Base-by-base conservation (phyloP, 1,140 invertebrate species). In the Lanistes nyassanus region DNA sequence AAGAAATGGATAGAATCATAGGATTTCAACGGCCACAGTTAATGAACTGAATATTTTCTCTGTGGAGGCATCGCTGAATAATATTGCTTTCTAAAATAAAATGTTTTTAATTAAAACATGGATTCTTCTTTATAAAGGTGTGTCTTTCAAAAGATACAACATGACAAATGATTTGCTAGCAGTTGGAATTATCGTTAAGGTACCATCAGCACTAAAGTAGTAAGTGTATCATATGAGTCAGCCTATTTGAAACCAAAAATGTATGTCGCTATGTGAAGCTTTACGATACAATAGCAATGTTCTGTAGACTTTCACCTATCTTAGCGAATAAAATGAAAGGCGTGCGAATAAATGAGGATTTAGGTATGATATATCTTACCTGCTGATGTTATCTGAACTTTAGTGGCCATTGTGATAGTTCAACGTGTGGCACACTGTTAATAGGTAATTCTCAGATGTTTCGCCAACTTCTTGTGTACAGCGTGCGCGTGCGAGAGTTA, bases 341-440 rank as follows among this genome's bases (percentile, higher is more conserved):
- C 37, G 21, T 3, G n/a, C 55, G 4, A 23, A 71, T 31, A 29
- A 64, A 62, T 16, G 53, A 11, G 36, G 72, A 31, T 72, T 13
- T n/a, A 55, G 36, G 2, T 1, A 2, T 36, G 37, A 21, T 21
- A n/a, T n/a, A 42, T 3, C 29, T 56, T 65, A 76, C 75, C 75
- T 65, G 75, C 75, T 29, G 75, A 76, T 6, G 75, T 76, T 65
- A 76, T 65, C n/a, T 72, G 70, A 56, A 62, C 51, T 66, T 56
- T 60, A 47, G 26, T 47, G 42, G 42, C 42, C 42, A 47, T 47
- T 47, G 42, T 47, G 19, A 47, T 47, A 9, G 9, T 47, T 16
- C 19, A 47, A 47, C 5, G 9, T 13, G 5, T 16, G 2, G 19
- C 9, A 47, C 42, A 47, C 42, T 3, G 42, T 16, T 9, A 16